Conservation (phyloP, 2,113 vertebrate species). For the Mastomys coucha region DNA sequence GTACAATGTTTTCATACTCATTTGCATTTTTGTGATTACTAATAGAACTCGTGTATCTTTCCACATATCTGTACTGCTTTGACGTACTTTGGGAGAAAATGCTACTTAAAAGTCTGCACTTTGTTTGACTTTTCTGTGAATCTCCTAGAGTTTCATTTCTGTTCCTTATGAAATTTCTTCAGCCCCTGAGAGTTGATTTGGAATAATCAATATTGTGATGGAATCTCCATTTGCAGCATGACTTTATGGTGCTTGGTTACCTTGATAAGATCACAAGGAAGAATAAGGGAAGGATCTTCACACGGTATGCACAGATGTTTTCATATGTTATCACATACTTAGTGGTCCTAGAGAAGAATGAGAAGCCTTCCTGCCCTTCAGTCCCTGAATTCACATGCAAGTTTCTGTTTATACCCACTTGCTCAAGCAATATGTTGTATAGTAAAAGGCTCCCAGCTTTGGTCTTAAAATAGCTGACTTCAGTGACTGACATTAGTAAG, state of each 20-base stretch:
- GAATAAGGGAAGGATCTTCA: not conserved
- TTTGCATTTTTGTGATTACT: slow-evolving; percentile 49
- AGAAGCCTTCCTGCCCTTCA: not conserved
- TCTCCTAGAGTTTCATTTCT: slow-evolving; percentile 30
- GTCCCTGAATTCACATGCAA: not conserved
- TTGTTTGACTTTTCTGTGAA: slow-evolving; percentile 37
- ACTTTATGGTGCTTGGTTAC: not conserved
- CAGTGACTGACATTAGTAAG: not conserved
- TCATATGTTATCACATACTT: slow-evolving; percentile 35
- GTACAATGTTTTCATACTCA: not conserved
- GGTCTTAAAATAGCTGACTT: not conserved
- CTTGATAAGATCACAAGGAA: slow-evolving; percentile 8
- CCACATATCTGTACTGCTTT: not conserved
- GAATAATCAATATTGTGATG: slow-evolving; percentile 18
- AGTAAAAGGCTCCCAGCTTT: not conserved
- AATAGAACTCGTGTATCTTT: not conserved
- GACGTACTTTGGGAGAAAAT: slow-evolving; percentile 2
- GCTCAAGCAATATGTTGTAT: not conserved
- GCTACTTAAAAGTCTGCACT: slow-evolving; percentile 26
- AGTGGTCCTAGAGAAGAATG: not conserved
- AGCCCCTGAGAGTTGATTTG: slow-evolving; percentile 39
- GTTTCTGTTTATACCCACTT: not conserved
- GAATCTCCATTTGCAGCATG: not conserved
- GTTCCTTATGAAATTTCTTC: slow-evolving; percentile 27
- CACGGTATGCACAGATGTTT: not conserved